A percentile compares a stretch with the other conserved stretches of the same genome.
Conservation (phyloP, 2,888 invertebrate species). For the Drosophila peninsularis region DNA sequence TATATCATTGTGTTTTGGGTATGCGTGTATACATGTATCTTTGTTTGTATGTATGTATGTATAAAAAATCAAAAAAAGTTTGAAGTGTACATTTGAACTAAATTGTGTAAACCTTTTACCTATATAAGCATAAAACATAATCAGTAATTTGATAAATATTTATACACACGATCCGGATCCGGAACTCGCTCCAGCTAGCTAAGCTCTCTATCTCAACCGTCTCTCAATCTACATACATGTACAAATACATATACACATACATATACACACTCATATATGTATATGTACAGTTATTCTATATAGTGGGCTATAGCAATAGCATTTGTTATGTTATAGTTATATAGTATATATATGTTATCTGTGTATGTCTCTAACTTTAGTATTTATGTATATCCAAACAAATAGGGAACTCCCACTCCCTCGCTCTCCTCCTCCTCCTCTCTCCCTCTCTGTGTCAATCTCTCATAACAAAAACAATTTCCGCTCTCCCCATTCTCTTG, state of each 20-base stretch:
- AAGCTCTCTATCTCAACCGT: constrained; percentile 12
- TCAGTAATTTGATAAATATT: constrained; percentile 69
- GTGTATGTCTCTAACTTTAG: constrained; percentile 51
- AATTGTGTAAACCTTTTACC: constrained; percentile 76
- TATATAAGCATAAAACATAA: constrained; percentile 67
- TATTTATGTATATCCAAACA: constrained; percentile 63
- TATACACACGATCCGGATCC: constrained; percentile 55
- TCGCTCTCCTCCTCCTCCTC: not conserved
- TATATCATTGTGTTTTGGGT: constrained; percentile 24
- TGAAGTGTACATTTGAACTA: constrained; percentile 76
- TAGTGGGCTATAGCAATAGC: constrained; percentile 53
- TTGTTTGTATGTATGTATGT: constrained; percentile 14
- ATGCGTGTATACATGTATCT: constrained; percentile 15
- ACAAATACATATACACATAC: constrained; percentile 12
- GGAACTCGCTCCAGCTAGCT: constrained; percentile 38
- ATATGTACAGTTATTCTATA: constrained; percentile 20
- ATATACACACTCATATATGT: constrained; percentile 11
- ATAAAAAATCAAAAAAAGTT: constrained; percentile 44
- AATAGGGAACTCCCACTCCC: constrained; percentile 34
- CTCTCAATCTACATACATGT: constrained; percentile 33
- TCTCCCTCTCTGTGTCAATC: constrained; percentile 1
- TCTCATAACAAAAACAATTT: constrained; percentile 52
- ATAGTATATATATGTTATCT: constrained; percentile 45
- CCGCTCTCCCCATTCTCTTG: not conserved
- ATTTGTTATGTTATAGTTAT: constrained; percentile 23